Evolutionary conservation across 2,113 vertebrate genomes (phyloP), one percentile per base, ranked within the genome.

Genomic region (Proterorhinus semilunaris): DNA sequence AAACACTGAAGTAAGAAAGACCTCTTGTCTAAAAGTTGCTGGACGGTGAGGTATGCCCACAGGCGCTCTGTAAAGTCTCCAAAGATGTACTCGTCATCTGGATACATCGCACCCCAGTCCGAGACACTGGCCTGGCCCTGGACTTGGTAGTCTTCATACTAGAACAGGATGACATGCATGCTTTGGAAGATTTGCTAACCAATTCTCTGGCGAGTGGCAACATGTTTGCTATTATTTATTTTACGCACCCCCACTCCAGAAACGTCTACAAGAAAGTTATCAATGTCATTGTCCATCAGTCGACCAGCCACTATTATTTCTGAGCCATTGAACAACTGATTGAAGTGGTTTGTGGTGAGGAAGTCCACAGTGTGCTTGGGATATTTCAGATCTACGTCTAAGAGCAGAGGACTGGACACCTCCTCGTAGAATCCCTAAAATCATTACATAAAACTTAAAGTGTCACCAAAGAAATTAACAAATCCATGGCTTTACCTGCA

Each of bases 271-370:
- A 80, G 65, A 62, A 96, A 89, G 72, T 91, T 76, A 15, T 95
- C 87, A 21, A 92, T 45, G 0, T 87, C 63, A 3, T 92, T 82
- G 74, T 96, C 94, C 2, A 1, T 84, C 47, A 98, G 82, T 64
- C 87, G 94, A 63, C 96, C 96, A 0, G 96, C 92, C 4, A 97
- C 96, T 12, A 95, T 86, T 9, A 98, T 93, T 93, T 98, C 96
- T 0, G 96, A 93, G 76, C 96, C 93, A 5, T 94, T 92, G 85
- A 94, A 98, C 75, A 95, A 68, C 62, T 95, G 83, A 49, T 69
- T 90, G 83, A 95, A 98, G 72, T 83, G 84, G 66, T 87, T 91
- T 63, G 83, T 86, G 0, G 96, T 97, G 82, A 97, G 63, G 0
- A 78, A 87, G 47, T 94, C 91, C 43, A 95, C 66, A 0, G 72